phyloP scores from a whole-genome alignment of 2,113 vertebrate genomes.

The Anas platyrhynchos region DNA sequence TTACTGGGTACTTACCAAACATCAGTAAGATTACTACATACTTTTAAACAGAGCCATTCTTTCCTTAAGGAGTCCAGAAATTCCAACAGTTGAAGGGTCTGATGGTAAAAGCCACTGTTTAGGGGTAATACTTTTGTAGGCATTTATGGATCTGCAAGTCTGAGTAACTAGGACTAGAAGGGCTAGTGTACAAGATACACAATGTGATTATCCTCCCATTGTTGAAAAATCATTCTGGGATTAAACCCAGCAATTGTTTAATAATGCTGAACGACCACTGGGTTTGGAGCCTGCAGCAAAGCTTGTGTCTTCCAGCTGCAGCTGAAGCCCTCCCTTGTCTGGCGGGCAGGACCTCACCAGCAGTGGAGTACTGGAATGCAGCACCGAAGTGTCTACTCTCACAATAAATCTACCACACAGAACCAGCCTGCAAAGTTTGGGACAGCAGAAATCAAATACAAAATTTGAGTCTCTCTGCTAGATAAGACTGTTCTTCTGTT shows the following conservation, averaged over 20 bases:
- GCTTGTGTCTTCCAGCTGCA: neutral
- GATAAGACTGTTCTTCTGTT: neutral
- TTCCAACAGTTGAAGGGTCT: neutral
- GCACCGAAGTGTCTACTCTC: fast-evolving
- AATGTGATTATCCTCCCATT: neutral
- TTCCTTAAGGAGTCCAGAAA: neutral
- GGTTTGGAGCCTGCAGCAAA: neutral
- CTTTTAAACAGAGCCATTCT: neutral
- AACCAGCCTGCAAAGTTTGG: fast-evolving
- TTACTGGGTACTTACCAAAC: neutral
- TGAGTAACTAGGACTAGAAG: neutral
- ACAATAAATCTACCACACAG: fast-evolving
- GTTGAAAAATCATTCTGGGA: neutral
- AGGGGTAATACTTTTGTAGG: neutral
- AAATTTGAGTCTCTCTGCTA: neutral
- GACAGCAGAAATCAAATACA: neutral
- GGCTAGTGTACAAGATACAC: neutral
- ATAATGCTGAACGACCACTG: neutral
- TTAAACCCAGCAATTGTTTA: neutral
- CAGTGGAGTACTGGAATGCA: too few species aligned
- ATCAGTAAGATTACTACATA: neutral
- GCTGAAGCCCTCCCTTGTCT: neutral
- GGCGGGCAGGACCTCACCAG: neutral
- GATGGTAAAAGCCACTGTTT: neutral
- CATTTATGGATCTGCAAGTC: neutral